These are phyloP conservation scores for Lampris megalopsis DNA, from an alignment of 2,113 vertebrate species.

Conservation along the genomic window DNA sequence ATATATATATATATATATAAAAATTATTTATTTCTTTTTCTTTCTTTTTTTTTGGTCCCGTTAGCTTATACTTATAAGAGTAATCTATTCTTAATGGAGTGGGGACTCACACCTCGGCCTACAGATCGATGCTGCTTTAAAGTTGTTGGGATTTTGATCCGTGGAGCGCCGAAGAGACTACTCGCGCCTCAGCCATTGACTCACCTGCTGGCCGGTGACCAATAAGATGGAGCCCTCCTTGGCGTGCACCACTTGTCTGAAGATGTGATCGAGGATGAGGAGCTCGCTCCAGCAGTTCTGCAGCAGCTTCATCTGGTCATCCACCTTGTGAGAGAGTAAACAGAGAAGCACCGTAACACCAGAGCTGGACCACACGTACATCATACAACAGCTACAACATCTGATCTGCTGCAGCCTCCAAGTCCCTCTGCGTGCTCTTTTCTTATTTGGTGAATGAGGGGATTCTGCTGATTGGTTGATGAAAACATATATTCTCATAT, in stretches of 20 bases:
- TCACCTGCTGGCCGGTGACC: slow-evolving; percentile 98
- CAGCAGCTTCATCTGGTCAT: slow-evolving; percentile 99
- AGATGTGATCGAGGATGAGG: slow-evolving; percentile 97
- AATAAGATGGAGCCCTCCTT: slow-evolving; percentile 96
- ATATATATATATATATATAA: slow-evolving; percentile 45
- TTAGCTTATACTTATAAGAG: slow-evolving; percentile 68
- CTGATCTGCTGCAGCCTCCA: no score
- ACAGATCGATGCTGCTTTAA: slow-evolving; percentile 70
- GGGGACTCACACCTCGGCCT: slow-evolving; percentile 35
- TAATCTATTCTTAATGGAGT: slow-evolving; percentile 78
- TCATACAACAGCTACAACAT: no score
- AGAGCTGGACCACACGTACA: no score
- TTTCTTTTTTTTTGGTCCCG: slow-evolving; percentile 56
- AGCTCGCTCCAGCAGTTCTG: slow-evolving; percentile 99
- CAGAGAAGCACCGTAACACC: background rate
- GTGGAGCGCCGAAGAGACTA: background rate
- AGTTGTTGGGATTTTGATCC: slow-evolving; percentile 51
- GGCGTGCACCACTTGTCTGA: slow-evolving; percentile 95
- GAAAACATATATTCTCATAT: no score
- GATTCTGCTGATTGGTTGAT: no score
- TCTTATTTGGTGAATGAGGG: no score
- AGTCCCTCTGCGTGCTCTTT: no score
- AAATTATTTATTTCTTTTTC: slow-evolving; percentile 55
- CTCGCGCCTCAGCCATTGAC: slow-evolving; percentile 40
- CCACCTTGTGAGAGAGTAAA: slow-evolving; percentile 84